Evolutionary conservation across 2,113 vertebrate species (phyloP).

Genomic region (Seriola rivoliana): DNA sequence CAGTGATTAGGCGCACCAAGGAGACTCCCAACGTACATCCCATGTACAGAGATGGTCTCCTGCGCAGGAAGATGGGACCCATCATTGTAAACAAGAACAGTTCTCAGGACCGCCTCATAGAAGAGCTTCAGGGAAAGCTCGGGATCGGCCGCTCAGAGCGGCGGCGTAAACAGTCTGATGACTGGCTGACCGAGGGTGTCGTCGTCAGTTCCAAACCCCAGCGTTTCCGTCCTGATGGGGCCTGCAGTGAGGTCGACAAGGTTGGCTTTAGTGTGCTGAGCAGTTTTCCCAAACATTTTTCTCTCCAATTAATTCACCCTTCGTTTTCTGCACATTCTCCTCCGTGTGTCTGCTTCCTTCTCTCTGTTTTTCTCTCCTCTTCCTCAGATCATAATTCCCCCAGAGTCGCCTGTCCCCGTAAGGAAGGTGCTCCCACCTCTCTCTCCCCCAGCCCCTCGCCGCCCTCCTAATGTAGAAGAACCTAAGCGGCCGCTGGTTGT

Average conservation of each 20-base stretch:
- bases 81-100: conserved; percentile 91
- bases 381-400: conserved; percentile 92
- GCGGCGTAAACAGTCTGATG: conserved; percentile 82
- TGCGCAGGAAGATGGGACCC: conserved; percentile 92
- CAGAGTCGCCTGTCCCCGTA: conserved; percentile 88
- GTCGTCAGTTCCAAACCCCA: conserved; percentile 89
- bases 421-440: conserved; percentile 88
- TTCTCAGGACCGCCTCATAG: conserved; percentile 92
- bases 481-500: conserved; percentile 55
- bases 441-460: conserved; percentile 79
- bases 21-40: conserved; percentile 94
- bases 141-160: conserved; percentile 88
- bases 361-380: conserved; percentile 58
- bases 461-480: conserved; percentile 72
- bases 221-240: conserved; percentile 83
- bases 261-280: conserved; percentile 67
- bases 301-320: conserved; percentile 16
- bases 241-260: conserved; percentile 89
- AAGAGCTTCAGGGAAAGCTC: conserved; percentile 94
- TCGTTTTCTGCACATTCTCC: conserved; percentile 23
- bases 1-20: conserved; percentile 96
- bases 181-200: conserved; percentile 93
- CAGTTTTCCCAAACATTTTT: neutral
- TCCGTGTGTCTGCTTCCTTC: conserved; percentile 40
- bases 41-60: conserved; percentile 92